Evolutionary conservation across 2,113 vertebrate genomes (phyloP).

Genomic region (Ifrita kowaldi): DNA sequence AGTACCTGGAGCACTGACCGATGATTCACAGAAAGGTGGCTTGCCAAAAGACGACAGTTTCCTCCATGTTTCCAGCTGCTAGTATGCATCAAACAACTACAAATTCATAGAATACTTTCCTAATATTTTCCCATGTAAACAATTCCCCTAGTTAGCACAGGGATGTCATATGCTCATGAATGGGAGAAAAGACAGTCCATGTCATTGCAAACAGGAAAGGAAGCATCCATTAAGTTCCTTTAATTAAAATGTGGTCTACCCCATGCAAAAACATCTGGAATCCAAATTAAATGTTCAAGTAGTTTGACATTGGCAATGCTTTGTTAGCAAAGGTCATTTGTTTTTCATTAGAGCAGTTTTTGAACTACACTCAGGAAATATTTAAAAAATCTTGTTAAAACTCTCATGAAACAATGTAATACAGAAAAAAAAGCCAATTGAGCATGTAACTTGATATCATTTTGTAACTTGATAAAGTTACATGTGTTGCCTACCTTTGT

Average conservation of each 20-base stretch:
- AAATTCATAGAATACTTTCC: conserved; percentile 3
- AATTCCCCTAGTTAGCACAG: not conserved
- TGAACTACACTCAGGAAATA: not conserved
- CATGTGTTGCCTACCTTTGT: not conserved
- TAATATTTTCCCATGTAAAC: not conserved
- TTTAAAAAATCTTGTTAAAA: not conserved
- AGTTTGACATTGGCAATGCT: not conserved
- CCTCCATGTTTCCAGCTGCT: not conserved
- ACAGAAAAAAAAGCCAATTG: not conserved
- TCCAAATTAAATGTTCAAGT: not conserved
- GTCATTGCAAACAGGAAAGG: not conserved
- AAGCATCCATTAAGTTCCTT: not conserved
- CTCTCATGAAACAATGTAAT: not conserved
- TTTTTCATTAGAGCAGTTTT: conserved; percentile 15
- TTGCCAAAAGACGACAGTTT: not conserved
- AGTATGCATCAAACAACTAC: not conserved
- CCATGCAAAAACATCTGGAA: conserved; percentile 17
- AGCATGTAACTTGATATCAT: not conserved
- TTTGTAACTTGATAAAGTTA: not conserved
- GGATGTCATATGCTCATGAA: not conserved
- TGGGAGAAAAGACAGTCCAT: not conserved
- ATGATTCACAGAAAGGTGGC: not conserved
- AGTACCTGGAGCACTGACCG: not conserved
- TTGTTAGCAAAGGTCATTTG: conserved; percentile 45
- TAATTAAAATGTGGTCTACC: not conserved